Conservation (phyloP, 2,113 vertebrate species). For the Pholis gunnellus region DNA sequence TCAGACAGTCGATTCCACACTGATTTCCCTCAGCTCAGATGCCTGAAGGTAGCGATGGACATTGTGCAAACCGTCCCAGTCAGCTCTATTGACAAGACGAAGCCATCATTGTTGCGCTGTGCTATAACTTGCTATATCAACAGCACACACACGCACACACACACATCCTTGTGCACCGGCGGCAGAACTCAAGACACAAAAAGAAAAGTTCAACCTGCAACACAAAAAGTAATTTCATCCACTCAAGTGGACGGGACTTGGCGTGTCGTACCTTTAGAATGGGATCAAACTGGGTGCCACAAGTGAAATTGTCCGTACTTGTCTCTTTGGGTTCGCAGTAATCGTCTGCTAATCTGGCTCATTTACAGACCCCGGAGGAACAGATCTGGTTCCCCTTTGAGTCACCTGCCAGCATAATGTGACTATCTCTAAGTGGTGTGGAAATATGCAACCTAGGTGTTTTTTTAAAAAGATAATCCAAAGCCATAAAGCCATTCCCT, state of each 20-base stretch:
- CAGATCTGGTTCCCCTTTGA: conserved; percentile 54
- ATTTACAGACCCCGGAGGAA: conserved; percentile 44
- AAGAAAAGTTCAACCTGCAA: conserved; percentile 20
- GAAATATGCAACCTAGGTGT: conserved; percentile 76
- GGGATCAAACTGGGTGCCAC: conserved; percentile 37
- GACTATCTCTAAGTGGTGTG: conserved; percentile 62
- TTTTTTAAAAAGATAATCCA: conserved; percentile 74
- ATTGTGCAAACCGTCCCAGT: background rate
- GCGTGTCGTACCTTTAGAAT: conserved; percentile 16
- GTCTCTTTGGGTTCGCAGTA: conserved; percentile 61
- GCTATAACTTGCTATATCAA: background rate
- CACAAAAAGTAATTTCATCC: conserved; percentile 23
- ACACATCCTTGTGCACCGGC: background rate
- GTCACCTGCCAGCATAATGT: conserved; percentile 60
- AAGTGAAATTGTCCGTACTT: conserved; percentile 55
- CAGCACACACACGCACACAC: background rate
- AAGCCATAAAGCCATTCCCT: conserved; percentile 75
- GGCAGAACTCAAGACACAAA: conserved; percentile 9
- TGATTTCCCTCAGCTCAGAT: conserved; percentile 50
- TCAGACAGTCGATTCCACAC: conserved; percentile 62
- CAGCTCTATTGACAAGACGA: background rate
- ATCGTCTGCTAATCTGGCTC: conserved; percentile 64
- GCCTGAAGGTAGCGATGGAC: conserved; percentile 32
- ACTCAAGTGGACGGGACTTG: conserved; percentile 30
- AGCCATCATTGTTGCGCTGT: conserved; percentile 2